Evolutionary conservation across 2,888 invertebrate species (phyloP).

Genomic region (Quadroppia sp.): DNA sequence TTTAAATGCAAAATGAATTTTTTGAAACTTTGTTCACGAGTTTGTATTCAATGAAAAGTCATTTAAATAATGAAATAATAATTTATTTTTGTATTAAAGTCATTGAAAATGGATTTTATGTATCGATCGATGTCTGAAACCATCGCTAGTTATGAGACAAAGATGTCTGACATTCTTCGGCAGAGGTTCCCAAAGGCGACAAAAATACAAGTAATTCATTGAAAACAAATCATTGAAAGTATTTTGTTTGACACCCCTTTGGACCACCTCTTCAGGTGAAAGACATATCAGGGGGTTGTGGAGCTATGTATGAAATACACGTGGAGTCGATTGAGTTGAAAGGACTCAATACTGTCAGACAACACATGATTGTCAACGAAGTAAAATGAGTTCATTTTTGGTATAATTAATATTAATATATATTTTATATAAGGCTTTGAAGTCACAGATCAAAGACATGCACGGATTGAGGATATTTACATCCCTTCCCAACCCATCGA

Average conservation of each 20-base stretch:
- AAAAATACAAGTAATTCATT: constrained; percentile 22
- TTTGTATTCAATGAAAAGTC: background rate
- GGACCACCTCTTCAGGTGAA: background rate
- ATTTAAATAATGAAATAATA: background rate
- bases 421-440: constrained; percentile 18
- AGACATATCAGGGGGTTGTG: constrained; percentile 40
- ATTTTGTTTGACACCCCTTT: no score
- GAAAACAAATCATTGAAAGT: no score
- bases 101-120: background rate
- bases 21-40: background rate
- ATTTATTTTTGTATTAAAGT: background rate
- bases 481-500: background rate
- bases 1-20: constrained; percentile 4
- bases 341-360: constrained; percentile 30
- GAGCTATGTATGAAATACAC: constrained; percentile 40
- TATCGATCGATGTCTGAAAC: constrained; percentile 8
- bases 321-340: constrained; percentile 18
- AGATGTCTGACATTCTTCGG: constrained; percentile 1
- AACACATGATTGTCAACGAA: constrained; percentile 33
- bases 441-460: constrained; percentile 40
- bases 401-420: background rate
- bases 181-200: constrained; percentile 37
- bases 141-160: background rate
- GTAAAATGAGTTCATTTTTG: background rate
- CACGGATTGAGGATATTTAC: constrained; percentile 41